These are phyloP conservation scores for Quadriops clusia DNA, from an alignment of 2,888 invertebrate species.

Conservation along the genomic window DNA sequence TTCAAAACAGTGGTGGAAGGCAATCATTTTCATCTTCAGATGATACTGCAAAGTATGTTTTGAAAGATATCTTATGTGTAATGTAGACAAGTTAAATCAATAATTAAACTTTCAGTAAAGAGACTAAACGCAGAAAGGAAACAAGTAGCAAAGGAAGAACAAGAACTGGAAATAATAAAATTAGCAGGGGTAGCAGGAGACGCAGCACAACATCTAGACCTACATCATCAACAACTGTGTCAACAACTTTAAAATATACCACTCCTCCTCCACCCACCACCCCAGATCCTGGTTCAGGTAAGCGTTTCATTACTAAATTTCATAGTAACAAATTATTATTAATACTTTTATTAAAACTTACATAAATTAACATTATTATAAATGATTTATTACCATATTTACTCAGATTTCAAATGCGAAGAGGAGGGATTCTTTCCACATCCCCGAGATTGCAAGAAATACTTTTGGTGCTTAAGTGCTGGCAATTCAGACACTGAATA, in stretches of 20 bases:
- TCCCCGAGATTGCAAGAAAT: slow-evolving; percentile 86
- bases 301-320: slow-evolving; percentile 17
- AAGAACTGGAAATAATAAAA: slow-evolving; percentile 11
- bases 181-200: slow-evolving; percentile 19
- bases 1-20: slow-evolving; percentile 20
- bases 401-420: slow-evolving; percentile 74
- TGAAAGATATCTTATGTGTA: too few relatives aligned
- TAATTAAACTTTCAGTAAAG: slow-evolving; percentile 1
- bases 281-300: slow-evolving; percentile 77
- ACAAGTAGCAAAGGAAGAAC: slow-evolving; percentile 1
- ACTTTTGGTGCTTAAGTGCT: slow-evolving; percentile 88
- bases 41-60: too few relatives aligned
- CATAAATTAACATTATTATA: background rate
- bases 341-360: background rate
- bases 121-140: slow-evolving; percentile 7
- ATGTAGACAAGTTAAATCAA: background rate
- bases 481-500: slow-evolving; percentile 81
- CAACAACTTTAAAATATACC: slow-evolving; percentile 37
- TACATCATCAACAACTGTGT: slow-evolving; percentile 33
- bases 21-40: slow-evolving; percentile 16
- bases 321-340: too few relatives aligned
- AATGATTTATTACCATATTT: slow-evolving; percentile 5
- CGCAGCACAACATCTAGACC: slow-evolving; percentile 39
- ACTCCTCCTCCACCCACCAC: slow-evolving; percentile 82
- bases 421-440: slow-evolving; percentile 90